Evolutionary conservation across 2,888 invertebrate species (phyloP), one percentile per base, ranked within the genome.

Genomic region (Chloroclystis v-ata): DNA sequence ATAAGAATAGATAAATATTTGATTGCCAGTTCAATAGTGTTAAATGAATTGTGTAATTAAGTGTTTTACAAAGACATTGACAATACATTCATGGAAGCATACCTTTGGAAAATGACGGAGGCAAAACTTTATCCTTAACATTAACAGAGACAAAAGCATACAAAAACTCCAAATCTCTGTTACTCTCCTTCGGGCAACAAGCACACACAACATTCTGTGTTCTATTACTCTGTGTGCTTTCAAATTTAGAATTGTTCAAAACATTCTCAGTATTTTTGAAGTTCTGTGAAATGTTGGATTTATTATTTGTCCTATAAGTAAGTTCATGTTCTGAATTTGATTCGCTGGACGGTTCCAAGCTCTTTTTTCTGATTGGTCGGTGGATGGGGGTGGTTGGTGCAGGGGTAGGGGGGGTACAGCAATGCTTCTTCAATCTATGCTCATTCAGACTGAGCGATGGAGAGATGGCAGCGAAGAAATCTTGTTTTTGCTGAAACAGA

Each of bases 61-160:
- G 2, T 20, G 20, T 20, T 20, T 5, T 4, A 20, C 20, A 4
- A 20, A 4, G 2, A 20, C 20, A 20, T 20, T 4, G 5, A 4
- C 20, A 20, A 20, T 20, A 20, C 20, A 20, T 20, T n/a, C n/a
- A n/a, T n/a, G n/a, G n/a, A n/a, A 26, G 48, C 12, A 59, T 65
- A 85, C 86, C 85, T 77, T 83, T 85, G 9, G 75, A 59, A 65
- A 84, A 82, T 0, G 78, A 68, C 30, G 72, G 60, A 0, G 86
- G 86, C 2, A 87, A 43, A 0, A 86, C 68, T 35, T 81, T 78
- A 33, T 83, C 79, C 51, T 79, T 78, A 30, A 86, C 78, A 67
- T 73, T 80, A 16, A 86, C 66, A 0, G 75, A 69, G 1, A 86
- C 79, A 71, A 87, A 86, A 0, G 86, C 85, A 51, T 81, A 75